These are phyloP conservation scores for Parus major DNA, from an alignment of 2,113 vertebrate genomes.

Conservation along the genomic window DNA sequence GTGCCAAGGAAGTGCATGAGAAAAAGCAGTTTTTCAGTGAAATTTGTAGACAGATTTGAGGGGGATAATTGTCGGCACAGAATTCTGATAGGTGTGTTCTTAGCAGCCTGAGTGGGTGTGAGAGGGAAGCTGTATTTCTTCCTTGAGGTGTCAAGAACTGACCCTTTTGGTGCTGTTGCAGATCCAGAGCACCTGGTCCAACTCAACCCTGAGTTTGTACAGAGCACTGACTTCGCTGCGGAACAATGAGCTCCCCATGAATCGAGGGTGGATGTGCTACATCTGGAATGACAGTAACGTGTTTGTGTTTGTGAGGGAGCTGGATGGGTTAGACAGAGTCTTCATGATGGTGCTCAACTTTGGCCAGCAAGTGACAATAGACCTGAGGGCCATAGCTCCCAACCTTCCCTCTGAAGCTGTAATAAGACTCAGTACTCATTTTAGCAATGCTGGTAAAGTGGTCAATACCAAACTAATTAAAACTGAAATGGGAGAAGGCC, in stretches of 20 bases:
- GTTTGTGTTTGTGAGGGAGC: slow-evolving; percentile 85
- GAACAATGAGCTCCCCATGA: slow-evolving; percentile 76
- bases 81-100: accelerated
- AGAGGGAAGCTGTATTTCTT: neutral
- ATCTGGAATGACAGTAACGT: slow-evolving; percentile 72
- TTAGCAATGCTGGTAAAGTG: slow-evolving; percentile 31
- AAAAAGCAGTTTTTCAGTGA: neutral
- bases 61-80: accelerated
- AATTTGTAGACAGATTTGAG: neutral
- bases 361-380: slow-evolving; percentile 68
- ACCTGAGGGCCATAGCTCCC: slow-evolving; percentile 74
- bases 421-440: slow-evolving; percentile 82
- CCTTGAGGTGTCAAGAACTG: neutral
- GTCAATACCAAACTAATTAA: slow-evolving; percentile 67
- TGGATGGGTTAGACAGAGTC: slow-evolving; percentile 82
- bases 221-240: slow-evolving; percentile 80
- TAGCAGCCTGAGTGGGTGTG: neutral
- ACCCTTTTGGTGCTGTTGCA: slow-evolving; percentile 49
- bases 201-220: slow-evolving; percentile 84
- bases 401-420: slow-evolving; percentile 76
- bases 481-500: slow-evolving; percentile 83
- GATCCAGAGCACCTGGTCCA: slow-evolving; percentile 75
- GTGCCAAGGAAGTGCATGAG: neutral
- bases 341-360: slow-evolving; percentile 93
- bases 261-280: slow-evolving; percentile 91